Evolutionary conservation across 2,113 vertebrate species (phyloP), one percentile per base, ranked within the genome.

Genomic region (Rhinichthys klamathensis): DNA sequence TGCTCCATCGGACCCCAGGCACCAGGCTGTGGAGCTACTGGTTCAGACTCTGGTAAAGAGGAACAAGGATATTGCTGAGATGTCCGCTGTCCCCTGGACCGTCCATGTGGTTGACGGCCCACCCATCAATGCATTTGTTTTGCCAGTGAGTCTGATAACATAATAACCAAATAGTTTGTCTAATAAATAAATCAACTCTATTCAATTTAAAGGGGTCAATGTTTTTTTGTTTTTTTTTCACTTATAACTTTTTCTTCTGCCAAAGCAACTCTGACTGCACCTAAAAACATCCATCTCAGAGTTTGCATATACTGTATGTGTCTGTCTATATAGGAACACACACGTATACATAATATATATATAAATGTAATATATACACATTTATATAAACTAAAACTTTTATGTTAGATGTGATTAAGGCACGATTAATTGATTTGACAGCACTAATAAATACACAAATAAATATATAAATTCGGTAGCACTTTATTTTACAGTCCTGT

Each of bases 81-180:
- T 99, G 84, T 94, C 94, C 0, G 91, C 93, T 0, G 91, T 96
- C 54, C 44, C 89, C 35, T 99, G 98, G 97, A 92, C 88, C 21
- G 92, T 99, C 87, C 97, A 98, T 0, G 93, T 99, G 83, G 96
- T 99, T 60, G 94, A 98, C 0, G 93, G 93, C 3, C 93, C 96
- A 15, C 85, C 74, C 2, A 67, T 95, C 88, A 99, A 99, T 81
- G 97, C 98, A 58, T 98, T 97, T 90, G 96, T 97, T 69, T 92
- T 99, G 21, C 97, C 97, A 18, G 98, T 99, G 89, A 96, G 97
- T 91, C 25, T 12, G 30, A 35, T 70, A 38, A 46, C 49, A 21
- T 69, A 21, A 46, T 38, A 15, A 61, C 35, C 51, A 75, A 73
- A 84, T 25, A 11, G 2, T 21, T 61, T 61, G 7, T 56, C 12